phyloP scores from a whole-genome alignment of 2,797 vertebrate genomes.

The Arctocebus calabarensis region DNA sequence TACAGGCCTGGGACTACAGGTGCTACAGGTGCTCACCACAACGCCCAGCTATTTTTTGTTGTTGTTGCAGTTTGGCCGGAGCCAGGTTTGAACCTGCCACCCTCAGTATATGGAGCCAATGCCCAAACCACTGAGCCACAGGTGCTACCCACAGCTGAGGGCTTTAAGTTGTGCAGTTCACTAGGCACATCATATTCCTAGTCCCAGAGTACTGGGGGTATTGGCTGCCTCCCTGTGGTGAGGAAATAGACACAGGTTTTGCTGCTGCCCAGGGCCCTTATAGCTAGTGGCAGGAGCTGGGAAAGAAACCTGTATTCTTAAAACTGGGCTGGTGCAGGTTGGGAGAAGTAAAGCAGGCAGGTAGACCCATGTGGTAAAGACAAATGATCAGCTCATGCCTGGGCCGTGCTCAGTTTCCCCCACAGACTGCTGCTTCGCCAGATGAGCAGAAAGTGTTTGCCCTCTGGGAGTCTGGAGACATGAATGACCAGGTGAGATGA shows the following conservation, averaged over 20 bases:
- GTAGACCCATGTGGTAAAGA: rapidly evolving
- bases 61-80: no score
- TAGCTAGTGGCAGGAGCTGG: background rate
- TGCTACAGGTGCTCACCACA: no score
- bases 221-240: background rate
- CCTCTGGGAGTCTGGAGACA: slow-evolving; percentile 96
- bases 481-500: slow-evolving; percentile 93
- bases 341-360: no score
- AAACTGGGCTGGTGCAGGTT: background rate
- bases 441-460: slow-evolving; percentile 99
- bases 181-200: rapidly evolving
- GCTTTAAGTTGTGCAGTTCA: no score
- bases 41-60: no score
- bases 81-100: no score
- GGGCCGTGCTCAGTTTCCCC: slow-evolving; percentile 93
- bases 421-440: slow-evolving; percentile 93
- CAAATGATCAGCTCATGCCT: slow-evolving; percentile 68
- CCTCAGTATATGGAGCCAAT: no score
- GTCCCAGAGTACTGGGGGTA: background rate
- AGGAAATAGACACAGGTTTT: background rate
- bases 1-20: no score
- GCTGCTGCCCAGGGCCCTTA: background rate
- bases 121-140: no score
- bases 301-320: background rate
- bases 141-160: no score